Evolutionary conservation across 1,140 invertebrate species (phyloP), one percentile per base, ranked within the genome.

Genomic region (Diabrotica undecimpunctata): DNA sequence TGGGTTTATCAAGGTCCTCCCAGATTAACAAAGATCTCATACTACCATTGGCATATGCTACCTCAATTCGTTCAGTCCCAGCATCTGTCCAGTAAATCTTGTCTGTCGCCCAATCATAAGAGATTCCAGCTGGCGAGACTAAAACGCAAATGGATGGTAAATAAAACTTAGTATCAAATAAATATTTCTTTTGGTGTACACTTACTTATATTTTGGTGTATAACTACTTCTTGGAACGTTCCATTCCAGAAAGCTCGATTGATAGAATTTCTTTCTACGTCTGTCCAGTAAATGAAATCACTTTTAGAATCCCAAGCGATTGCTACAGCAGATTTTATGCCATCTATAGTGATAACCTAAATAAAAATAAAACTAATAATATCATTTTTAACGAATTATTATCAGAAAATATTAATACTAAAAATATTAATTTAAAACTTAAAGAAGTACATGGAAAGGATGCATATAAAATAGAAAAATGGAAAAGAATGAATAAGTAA

Each of bases 51-150:
- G 89, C 79, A 67, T 88, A 90, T 0, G 90, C 86, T 7, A 92
- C 92, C 79, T 95, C 92, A 37, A 96, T 92, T 53, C 88, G 85
- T 73, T 90, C 89, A 0, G 89, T 89, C 0, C 87, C 88, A 35
- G 88, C 86, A 76, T 96, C 94, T 0, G 92, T 93, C 93, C 93
- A 96, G 74, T 96, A 97, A 0, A 96, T 74, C 77, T 95, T 95
- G 13, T 88, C 83, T 0, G 89, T 92, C 6, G 94, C 81, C 93
- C 93, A 95, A 75, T 96, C 94, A 38, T 92, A 84, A 5, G 92
- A 92, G 51, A 95, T 73, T 3, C 90, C 89, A 52, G 88, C 88
- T 1, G 91, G 90, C 10, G 85, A 62, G 41, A 63, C 70, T 70
- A 58, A 38, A 54, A 62, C 53, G 13, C 36, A 56, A 10, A 46